phyloP scores from a whole-genome alignment of 1,140 invertebrate species.

The Hylyphantes graminicola region DNA sequence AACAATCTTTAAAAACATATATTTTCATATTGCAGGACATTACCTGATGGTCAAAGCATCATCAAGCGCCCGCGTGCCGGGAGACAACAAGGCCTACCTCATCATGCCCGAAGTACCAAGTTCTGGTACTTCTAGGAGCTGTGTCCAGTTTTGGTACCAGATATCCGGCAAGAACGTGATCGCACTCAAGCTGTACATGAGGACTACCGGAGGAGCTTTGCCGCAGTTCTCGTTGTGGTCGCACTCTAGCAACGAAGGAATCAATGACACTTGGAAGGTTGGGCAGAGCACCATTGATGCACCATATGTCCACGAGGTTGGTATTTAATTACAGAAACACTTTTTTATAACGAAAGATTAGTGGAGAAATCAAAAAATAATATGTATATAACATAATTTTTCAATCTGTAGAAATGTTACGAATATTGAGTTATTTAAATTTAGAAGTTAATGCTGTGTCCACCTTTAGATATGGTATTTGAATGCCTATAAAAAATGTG shows the following conservation, averaged over 20 bases:
- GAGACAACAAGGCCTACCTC: slow-evolving; percentile 51
- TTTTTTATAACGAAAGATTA: not conserved
- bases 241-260: slow-evolving; percentile 24
- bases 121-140: slow-evolving; percentile 8
- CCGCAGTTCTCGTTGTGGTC: slow-evolving; percentile 43
- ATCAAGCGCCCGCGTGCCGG: slow-evolving; percentile 2
- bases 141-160: slow-evolving; percentile 63
- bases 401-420: too few relatives aligned
- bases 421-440: too few relatives aligned
- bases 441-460: too few relatives aligned
- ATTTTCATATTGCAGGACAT: slow-evolving; percentile 39
- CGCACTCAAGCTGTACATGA: slow-evolving; percentile 55
- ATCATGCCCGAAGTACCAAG: slow-evolving; percentile 50
- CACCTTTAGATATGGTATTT: too few relatives aligned
- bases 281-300: slow-evolving; percentile 43
- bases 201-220: not conserved
- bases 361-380: not conserved
- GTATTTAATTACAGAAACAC: not conserved
- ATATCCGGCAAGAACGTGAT: slow-evolving; percentile 61
- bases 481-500: too few relatives aligned
- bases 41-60: slow-evolving; percentile 55
- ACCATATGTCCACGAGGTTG: slow-evolving; percentile 44
- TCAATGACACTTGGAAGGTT: slow-evolving; percentile 39
- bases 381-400: not conserved
- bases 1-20: not conserved